Base-by-base conservation (phyloP, 1,140 invertebrate species). In the Ips nitidus region DNA sequence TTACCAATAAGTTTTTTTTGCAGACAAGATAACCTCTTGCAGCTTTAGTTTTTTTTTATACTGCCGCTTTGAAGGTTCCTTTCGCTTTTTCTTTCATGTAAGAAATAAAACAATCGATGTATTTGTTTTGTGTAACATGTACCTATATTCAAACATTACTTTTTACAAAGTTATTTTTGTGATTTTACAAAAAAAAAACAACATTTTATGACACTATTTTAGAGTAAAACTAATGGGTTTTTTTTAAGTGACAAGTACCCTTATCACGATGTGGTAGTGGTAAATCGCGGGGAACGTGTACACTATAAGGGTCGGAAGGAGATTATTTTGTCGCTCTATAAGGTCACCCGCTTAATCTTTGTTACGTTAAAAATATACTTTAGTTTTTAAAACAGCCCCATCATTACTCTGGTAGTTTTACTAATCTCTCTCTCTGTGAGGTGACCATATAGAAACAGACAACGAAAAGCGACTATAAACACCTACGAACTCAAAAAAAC, bases 181-280 rank as follows among this genome's bases (percentile, higher is more conserved):
- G 47, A 42, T 62, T 41, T 66, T 59, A 64, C 50, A 60, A 73
- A 69, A 75, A 74, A 77, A 77, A 74, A 64, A 74, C 76, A 75
- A 71, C 52, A 52, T 57, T 60, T 58, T 71, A 73, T 68, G 70
- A 74, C 60, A 73, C 67, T 76, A 75, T 70, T 53, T 62, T 67
- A 73, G 45, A 60, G 61, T 75, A 71, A 60, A 71, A 72, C 57
- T 66, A 72, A 66, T 70, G 69, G 69, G 69, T 22, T 64, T 43
- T 61, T 50, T 40, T 74, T 22, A 65, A 74, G 78, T 80, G 79
- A 80, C 79, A 80, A 80, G 77, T 77, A 79, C 79, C 72, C 79
- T 80, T 80, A 80, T 79, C 77, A 80, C 79, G 78, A 75, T 70
- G 67, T 72, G 66, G 22, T 22, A 22, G 22, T 22, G 22, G 22